Evolutionary conservation across 2,797 vertebrate species (phyloP).

Genomic region (Pteropus rufus): DNA sequence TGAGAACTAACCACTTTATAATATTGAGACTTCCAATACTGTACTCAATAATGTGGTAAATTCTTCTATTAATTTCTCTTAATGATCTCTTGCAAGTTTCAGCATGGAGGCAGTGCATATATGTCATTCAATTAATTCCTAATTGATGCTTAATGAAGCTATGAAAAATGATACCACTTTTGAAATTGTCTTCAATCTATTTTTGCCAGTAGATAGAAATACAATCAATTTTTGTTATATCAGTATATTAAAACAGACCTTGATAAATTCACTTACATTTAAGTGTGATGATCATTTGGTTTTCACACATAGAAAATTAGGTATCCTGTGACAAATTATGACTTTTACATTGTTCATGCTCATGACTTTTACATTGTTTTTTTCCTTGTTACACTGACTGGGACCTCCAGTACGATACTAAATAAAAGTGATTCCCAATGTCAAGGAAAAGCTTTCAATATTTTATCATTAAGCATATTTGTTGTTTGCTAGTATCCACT

Average conservation of each 20-base stretch:
- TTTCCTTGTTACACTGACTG: neutral
- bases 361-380: neutral
- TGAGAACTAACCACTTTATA: neutral
- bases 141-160: neutral
- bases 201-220: neutral
- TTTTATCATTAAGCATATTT: neutral
- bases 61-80: neutral
- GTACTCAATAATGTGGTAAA: neutral
- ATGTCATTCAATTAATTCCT: neutral
- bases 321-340: neutral
- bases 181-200: neutral
- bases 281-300: neutral
- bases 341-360: neutral
- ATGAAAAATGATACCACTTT: neutral
- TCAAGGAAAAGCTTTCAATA: neutral
- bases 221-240: neutral
- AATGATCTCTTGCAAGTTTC: neutral
- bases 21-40: neutral
- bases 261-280: neutral
- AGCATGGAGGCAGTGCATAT: neutral
- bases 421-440: neutral
- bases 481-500: neutral
- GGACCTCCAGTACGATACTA: neutral
- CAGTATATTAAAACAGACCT: neutral
- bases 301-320: neutral